These are phyloP conservation scores for Hydra vulgaris DNA, from an alignment of 30 jellyfish, hydroid and myxozoan genomes.

Conservation along the genomic window DNA sequence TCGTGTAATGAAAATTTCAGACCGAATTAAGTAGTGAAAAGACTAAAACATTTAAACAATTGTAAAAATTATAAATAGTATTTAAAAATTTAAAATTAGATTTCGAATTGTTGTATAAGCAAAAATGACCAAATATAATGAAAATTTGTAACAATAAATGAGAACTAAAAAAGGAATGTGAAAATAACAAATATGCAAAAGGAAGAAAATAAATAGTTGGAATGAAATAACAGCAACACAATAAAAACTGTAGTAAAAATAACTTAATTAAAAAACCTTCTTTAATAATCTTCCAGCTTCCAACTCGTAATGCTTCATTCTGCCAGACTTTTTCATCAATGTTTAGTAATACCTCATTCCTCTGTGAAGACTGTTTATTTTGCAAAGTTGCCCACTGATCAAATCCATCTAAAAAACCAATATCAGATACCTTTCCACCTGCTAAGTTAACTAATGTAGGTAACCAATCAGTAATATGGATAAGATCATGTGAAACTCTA, in stretches of 20 bases:
- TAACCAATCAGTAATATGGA: constrained; percentile 85
- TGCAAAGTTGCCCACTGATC: constrained; percentile 58
- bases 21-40: too few relatives aligned
- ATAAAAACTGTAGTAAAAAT: background rate
- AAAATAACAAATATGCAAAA: background rate
- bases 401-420: constrained; percentile 37
- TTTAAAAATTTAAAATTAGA: too few relatives aligned
- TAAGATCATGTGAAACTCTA: constrained; percentile 54
- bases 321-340: constrained; percentile 58
- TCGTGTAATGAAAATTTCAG: too few relatives aligned
- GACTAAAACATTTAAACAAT: too few relatives aligned
- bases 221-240: too few relatives aligned
- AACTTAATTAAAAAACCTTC: constrained; percentile 15
- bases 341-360: constrained; percentile 64
- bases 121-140: too few relatives aligned
- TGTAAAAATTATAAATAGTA: too few relatives aligned
- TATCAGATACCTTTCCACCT: constrained; percentile 33
- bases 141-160: too few relatives aligned
- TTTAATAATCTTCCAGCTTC: constrained; percentile 59
- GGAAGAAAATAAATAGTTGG: too few relatives aligned
- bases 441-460: constrained; percentile 72
- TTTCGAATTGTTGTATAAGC: too few relatives aligned
- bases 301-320: constrained; percentile 56
- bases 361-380: constrained; percentile 29
- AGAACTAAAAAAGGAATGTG: too few relatives aligned